These are phyloP conservation scores for Ephydatia muelleri DNA, from an alignment of 37 sponge, comb jelly and placozoan genomes.

Conservation along the genomic window DNA sequence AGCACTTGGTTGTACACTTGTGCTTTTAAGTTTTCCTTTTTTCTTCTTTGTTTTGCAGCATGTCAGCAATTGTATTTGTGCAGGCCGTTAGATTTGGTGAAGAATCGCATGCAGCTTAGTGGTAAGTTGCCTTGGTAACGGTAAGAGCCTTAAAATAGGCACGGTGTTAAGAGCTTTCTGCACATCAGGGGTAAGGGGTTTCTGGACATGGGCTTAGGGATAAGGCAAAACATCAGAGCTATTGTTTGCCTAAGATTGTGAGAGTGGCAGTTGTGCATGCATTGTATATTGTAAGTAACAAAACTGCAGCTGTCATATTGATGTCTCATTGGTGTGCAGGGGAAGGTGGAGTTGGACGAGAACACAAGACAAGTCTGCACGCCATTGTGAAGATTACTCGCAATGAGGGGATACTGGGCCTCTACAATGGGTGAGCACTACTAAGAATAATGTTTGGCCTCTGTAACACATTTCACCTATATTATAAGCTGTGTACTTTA, in stretches of 20 bases:
- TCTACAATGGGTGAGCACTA: constrained; percentile 78
- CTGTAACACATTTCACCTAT: too few species aligned
- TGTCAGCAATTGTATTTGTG: constrained; percentile 54
- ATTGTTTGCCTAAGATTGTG: too few species aligned
- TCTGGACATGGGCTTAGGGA: too few species aligned
- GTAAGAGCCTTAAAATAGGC: too few species aligned
- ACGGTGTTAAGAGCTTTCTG: too few species aligned
- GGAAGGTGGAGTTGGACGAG: constrained; percentile 54
- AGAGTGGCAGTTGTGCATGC: too few species aligned
- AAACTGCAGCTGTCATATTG: not conserved
- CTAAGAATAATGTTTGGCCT: not conserved
- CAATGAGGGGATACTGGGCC: constrained; percentile 60
- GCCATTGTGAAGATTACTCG: constrained; percentile 46
- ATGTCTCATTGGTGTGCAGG: constrained; percentile 60
- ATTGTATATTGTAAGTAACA: not conserved
- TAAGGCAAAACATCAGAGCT: too few species aligned
- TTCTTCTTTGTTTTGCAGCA: too few species aligned
- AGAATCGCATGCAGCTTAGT: constrained; percentile 84
- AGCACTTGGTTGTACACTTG: too few species aligned
- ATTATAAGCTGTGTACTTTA: too few species aligned
- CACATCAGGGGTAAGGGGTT: too few species aligned
- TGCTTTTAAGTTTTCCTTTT: too few species aligned
- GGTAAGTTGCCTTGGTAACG: constrained; percentile 48
- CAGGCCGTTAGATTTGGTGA: constrained; percentile 82
- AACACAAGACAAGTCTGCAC: constrained; percentile 46